Evolutionary conservation across 1,140 invertebrate species (phyloP).

Genomic region (Drosophila kohkoa): DNA sequence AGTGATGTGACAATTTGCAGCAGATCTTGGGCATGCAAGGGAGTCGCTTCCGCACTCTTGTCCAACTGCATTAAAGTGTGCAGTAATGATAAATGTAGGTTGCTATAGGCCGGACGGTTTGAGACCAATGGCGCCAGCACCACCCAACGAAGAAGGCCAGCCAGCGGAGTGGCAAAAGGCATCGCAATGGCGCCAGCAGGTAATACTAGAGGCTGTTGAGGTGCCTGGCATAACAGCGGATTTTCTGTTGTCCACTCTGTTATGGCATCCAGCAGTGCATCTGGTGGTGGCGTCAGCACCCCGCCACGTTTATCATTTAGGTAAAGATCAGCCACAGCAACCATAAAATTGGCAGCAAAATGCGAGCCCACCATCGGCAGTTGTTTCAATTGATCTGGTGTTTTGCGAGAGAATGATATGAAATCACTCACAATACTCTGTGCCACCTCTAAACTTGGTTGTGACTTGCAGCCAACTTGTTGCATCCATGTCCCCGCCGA

Average conservation of each 20-base stretch:
- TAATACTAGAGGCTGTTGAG: slow-evolving; percentile 89
- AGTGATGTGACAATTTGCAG: slow-evolving; percentile 85
- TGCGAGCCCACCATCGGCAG: slow-evolving; percentile 89
- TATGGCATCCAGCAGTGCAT: slow-evolving; percentile 87
- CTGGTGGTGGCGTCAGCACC: slow-evolving; percentile 86
- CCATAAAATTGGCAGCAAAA: slow-evolving; percentile 92
- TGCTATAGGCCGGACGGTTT: slow-evolving; percentile 85
- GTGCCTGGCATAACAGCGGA: slow-evolving; percentile 89
- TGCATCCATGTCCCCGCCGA: slow-evolving; percentile 94
- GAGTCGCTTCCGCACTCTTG: slow-evolving; percentile 85
- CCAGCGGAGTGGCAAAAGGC: slow-evolving; percentile 92
- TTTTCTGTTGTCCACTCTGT: slow-evolving; percentile 89
- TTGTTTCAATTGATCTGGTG: slow-evolving; percentile 88
- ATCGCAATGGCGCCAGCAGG: slow-evolving; percentile 92
- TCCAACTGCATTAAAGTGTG: slow-evolving; percentile 87
- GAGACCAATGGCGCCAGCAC: slow-evolving; percentile 87
- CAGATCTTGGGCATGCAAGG: slow-evolving; percentile 87
- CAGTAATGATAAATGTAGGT: slow-evolving; percentile 88
- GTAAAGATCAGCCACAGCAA: slow-evolving; percentile 92
- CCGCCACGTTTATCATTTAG: slow-evolving; percentile 81
- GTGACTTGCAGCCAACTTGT: slow-evolving; percentile 91
- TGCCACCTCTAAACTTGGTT: slow-evolving; percentile 89
- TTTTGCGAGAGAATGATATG: slow-evolving; percentile 89
- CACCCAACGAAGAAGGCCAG: slow-evolving; percentile 91
- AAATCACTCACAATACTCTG: slow-evolving; percentile 92